phyloP scores from a whole-genome alignment of 2,113 vertebrate species.

The Pogonocichla stellata region DNA sequence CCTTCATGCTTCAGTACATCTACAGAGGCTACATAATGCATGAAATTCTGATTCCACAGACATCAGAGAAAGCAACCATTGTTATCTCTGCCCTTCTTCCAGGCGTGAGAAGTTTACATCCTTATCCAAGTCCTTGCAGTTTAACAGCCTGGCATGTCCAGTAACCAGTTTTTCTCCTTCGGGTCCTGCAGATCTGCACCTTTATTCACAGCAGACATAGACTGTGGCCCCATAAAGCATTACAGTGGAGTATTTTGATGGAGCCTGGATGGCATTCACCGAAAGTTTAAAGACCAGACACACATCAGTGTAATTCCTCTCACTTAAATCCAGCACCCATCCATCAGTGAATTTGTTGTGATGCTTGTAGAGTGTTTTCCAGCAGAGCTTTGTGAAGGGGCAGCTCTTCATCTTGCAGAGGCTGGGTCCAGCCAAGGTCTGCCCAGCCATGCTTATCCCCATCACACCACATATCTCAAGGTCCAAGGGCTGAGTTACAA shows the following conservation, averaged over 20 bases:
- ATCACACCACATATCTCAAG: neutral
- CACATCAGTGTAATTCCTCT: neutral
- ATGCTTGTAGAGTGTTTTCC: neutral
- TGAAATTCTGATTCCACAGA: neutral
- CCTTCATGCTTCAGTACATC: neutral
- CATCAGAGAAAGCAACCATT: neutral
- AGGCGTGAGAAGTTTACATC: neutral
- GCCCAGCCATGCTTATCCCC: neutral
- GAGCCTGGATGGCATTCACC: neutral
- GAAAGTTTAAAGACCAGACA: neutral
- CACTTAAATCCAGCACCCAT: neutral
- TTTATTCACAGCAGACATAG: neutral
- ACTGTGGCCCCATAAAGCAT: neutral
- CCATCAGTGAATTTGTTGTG: neutral
- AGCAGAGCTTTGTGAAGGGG: neutral
- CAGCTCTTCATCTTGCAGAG: neutral
- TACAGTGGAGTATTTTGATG: neutral
- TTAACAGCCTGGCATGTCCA: neutral
- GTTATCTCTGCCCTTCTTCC: neutral
- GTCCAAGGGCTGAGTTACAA: neutral
- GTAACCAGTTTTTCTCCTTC: neutral
- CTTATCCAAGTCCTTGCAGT: neutral
- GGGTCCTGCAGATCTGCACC: neutral
- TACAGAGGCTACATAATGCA: neutral
- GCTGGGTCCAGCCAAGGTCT: neutral